phyloP scores from a whole-genome alignment of 1,140 invertebrate genomes.

The Bombus turneri region DNA sequence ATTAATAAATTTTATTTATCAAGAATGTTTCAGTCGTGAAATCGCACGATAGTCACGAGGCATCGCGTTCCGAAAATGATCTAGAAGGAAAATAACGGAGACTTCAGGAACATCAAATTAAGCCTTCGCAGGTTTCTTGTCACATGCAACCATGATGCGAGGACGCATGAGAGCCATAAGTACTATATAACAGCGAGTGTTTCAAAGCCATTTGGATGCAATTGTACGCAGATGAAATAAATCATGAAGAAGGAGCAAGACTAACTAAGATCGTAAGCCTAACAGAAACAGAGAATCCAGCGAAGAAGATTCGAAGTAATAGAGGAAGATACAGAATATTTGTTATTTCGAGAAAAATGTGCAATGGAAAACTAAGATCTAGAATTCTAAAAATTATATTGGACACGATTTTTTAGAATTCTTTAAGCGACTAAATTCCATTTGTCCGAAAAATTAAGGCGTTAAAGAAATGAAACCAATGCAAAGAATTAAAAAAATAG shows the following conservation, averaged over 20 bases:
- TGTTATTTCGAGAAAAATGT: neutral
- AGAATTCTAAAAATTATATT: neutral
- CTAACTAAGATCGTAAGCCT: no score
- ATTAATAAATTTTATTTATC: neutral
- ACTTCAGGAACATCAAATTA: neutral
- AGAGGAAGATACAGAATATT: neutral
- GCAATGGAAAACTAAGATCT: neutral
- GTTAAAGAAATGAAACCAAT: neutral
- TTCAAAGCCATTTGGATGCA: constrained; percentile 30
- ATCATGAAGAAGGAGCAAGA: neutral
- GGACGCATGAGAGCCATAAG: constrained; percentile 6
- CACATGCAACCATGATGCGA: neutral
- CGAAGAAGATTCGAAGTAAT: no score
- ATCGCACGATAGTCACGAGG: neutral
- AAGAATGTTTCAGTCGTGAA: neutral
- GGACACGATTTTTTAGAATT: neutral
- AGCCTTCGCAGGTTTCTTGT: neutral
- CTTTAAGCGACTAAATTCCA: neutral
- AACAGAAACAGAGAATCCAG: no score
- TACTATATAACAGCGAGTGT: neutral
- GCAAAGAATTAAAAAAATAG: neutral
- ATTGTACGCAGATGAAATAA: neutral
- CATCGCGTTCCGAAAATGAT: neutral
- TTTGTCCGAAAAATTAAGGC: neutral
- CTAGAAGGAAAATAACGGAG: neutral